Base-by-base conservation (phyloP, 2,113 vertebrate genomes). In the Ptilorrhoa leucosticta region DNA sequence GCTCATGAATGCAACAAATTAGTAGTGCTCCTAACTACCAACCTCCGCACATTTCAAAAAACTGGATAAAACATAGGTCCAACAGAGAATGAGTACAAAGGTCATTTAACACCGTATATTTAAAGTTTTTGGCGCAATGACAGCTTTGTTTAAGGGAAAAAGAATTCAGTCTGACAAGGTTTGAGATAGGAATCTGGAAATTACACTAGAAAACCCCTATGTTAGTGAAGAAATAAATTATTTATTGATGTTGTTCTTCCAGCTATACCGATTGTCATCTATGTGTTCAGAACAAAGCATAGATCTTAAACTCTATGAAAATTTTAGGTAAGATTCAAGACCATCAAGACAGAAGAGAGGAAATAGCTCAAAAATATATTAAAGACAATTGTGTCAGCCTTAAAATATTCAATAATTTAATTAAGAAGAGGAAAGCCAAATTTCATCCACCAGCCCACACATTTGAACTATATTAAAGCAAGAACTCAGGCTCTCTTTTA, bases 401-500 rank as follows among this genome's bases (percentile, higher is more conserved):
- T 94, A 77, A 95, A 87, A 80, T 88, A 90, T 11, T 24, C 15
- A 80, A 54, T 90, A 90, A 83, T 90, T 87, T 88, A 93, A 94
- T 96, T 87, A 96, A 90, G 75, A 88, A 57, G 24, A 70, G 2
- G 63, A 91, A 91, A 88, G 35, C 13, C 86, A 72, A 70, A 77
- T 70, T 96, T 86, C 70, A 85, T 30, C 73, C 26, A 89, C 40
- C 47, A 69, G 10, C 61, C 70, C 71, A 73, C 68, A 70, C 33
- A 63, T 48, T 88, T 8, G 15, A 85, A 86, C 70, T 63, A 51
- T 37, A 77, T 94, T 85, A 63, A 54, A 72, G 27, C 58, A 80
- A 80, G 71, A 92, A 91, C 17, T 85, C 37, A 40, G 31, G 7
- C 5, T 77, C 15, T 61, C 37, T 44, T 31, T 37, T 82, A 47